phyloP scores from a whole-genome alignment of 1,140 invertebrate species.

The Apis florea region DNA sequence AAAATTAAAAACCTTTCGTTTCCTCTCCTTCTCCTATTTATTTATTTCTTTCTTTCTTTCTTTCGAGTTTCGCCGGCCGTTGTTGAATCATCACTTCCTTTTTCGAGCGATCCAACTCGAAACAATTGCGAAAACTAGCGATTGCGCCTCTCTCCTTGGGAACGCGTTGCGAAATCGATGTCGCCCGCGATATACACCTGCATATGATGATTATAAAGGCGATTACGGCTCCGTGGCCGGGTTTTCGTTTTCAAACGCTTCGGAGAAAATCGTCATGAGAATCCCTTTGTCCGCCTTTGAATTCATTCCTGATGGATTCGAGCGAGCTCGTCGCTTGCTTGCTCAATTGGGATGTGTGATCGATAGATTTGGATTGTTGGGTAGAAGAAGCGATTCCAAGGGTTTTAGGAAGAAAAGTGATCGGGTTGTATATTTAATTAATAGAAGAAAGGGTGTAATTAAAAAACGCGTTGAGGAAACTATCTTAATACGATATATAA shows the following conservation, averaged over 20 bases:
- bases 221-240: conserved; percentile 62
- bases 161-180: conserved; percentile 77
- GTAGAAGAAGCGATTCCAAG: too few species aligned
- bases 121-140: conserved; percentile 59
- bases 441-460: too few species aligned
- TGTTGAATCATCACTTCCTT: conserved; percentile 51
- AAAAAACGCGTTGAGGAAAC: too few species aligned
- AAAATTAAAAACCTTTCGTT: too few species aligned
- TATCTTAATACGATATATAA: too few species aligned
- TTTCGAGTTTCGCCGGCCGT: not conserved
- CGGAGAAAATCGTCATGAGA: conserved; percentile 58
- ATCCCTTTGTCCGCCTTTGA: conserved; percentile 45
- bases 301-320: conserved; percentile 30
- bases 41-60: not conserved
- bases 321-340: not conserved
- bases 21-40: too few species aligned
- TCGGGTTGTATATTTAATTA: too few species aligned
- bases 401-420: too few species aligned
- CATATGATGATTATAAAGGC: conserved; percentile 63
- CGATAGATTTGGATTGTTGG: too few species aligned
- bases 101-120: conserved; percentile 30
- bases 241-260: conserved; percentile 60
- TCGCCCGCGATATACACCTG: conserved; percentile 69
- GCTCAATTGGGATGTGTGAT: too few species aligned
- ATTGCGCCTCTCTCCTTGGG: conserved; percentile 66